Base-by-base conservation (phyloP, 2,113 vertebrate genomes). In the Misgurnus mizolepis region DNA sequence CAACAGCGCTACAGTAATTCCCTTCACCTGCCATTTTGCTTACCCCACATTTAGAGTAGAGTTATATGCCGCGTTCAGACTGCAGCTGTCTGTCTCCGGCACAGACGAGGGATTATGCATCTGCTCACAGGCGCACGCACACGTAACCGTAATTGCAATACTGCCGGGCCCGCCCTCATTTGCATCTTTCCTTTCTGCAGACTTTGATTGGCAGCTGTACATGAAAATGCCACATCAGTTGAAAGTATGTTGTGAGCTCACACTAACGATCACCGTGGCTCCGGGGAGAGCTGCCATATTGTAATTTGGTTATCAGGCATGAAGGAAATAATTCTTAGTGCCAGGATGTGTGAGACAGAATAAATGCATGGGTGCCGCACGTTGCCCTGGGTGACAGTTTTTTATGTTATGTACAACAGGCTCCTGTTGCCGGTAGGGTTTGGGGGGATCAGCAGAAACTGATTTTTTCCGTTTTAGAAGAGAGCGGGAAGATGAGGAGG, bases 221-320 rank as follows among this genome's bases (percentile, higher is more conserved):
- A 98, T 98, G 96, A 97, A 53, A 97, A 98, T 96, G 96, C 95
- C 98, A 95, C 94, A 96, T 96, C 95, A 96, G 95, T 98, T 98
- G 95, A 96, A 98, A 98, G 96, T 96, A 96, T 96, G 96, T 97
- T 98, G 95, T 96, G 96, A 98, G 98, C 95, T 95, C 94, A 93
- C 96, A 96, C 96, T 99, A 99, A 99, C 97, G 96, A 98, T 96
- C 95, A 94, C 79, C 83, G 34, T 93, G 94, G 96, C 96, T 96
- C 96, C 90, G 89, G 96, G 96, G 97, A 98, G 96, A 96, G 94
- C 97, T 99, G 98, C 98, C 98, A 98, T 96, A 98, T 98, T 99
- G 97, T 99, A 98, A 99, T 98, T 98, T 98, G 96, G 98, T 97
- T 98, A 98, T 99, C 98, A 98, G 97, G 97, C 96, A 98, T 98